Evolutionary conservation across 2,797 vertebrate species (phyloP).

Genomic region (Anabacerthia variegaticeps): DNA sequence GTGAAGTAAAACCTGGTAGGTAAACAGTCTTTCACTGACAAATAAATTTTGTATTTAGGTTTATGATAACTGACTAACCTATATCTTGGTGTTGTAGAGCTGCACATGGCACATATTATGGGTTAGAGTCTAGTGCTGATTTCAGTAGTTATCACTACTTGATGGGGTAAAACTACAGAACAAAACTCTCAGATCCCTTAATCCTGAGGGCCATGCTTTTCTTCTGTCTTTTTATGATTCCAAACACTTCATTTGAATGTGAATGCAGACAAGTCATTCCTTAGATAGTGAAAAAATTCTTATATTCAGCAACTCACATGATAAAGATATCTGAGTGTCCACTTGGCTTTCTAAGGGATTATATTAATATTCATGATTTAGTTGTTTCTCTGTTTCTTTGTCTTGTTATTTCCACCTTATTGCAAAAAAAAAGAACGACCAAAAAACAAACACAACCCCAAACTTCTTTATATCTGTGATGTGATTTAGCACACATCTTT

Average conservation of each 20-base stretch:
- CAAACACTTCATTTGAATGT: not conserved
- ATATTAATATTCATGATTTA: not conserved
- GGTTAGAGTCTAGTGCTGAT: not conserved
- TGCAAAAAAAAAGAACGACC: not conserved
- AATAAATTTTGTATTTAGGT: not conserved
- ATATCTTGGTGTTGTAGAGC: not conserved
- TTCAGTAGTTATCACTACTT: not conserved
- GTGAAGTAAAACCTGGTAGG: not conserved
- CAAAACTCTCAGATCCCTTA: not conserved
- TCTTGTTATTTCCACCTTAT: not conserved
- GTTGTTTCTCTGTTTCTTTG: not conserved
- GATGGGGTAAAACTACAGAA: not conserved
- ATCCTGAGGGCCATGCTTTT: not conserved
- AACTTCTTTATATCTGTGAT: not conserved
- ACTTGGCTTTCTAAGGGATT: not conserved
- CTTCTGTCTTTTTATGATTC: not conserved
- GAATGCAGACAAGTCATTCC: not conserved
- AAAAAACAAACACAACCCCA: not conserved
- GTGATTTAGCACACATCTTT: not conserved
- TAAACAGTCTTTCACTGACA: not conserved
- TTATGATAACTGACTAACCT: not conserved
- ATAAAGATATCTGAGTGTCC: not conserved
- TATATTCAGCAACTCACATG: not conserved
- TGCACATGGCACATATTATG: accelerated
- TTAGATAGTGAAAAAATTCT: not conserved